Conservation (phyloP, 2,797 vertebrate genomes). For the Intellagama lesueurii region DNA sequence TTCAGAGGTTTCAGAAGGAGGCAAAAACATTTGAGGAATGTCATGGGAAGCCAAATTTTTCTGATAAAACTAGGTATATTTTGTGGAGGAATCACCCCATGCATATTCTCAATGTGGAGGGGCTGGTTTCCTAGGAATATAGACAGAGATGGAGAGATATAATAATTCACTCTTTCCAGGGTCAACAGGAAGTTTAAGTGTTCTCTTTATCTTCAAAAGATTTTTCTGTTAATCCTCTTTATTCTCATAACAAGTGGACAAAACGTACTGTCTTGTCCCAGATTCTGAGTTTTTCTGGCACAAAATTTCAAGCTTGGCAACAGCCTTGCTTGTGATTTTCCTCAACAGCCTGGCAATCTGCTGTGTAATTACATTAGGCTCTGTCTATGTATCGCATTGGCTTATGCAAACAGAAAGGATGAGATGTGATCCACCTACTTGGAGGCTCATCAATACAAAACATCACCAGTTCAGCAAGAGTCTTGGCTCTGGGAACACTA, state of each 20-base stretch:
- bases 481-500: constrained; percentile 1
- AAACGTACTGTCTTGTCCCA: constrained; percentile 65
- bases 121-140: background rate
- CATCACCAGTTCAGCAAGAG: constrained; percentile 42
- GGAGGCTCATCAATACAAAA: constrained; percentile 56
- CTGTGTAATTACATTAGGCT: constrained; percentile 55
- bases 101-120: background rate
- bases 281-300: constrained; percentile 68
- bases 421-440: constrained; percentile 58
- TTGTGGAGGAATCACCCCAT: too few relatives aligned
- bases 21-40: background rate
- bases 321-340: constrained; percentile 58
- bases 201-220: constrained; percentile 42
- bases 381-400: constrained; percentile 53
- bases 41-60: background rate
- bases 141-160: background rate
- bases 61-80: background rate
- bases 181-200: background rate
- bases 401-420: constrained; percentile 55
- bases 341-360: constrained; percentile 46
- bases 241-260: constrained; percentile 51
- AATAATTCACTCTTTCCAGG: constrained; percentile 42
- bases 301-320: constrained; percentile 58
- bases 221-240: constrained; percentile 54
- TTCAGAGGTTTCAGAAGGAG: background rate